phyloP scores from a whole-genome alignment of 2,797 vertebrate species.

The Hydrocynus forskahlii region DNA sequence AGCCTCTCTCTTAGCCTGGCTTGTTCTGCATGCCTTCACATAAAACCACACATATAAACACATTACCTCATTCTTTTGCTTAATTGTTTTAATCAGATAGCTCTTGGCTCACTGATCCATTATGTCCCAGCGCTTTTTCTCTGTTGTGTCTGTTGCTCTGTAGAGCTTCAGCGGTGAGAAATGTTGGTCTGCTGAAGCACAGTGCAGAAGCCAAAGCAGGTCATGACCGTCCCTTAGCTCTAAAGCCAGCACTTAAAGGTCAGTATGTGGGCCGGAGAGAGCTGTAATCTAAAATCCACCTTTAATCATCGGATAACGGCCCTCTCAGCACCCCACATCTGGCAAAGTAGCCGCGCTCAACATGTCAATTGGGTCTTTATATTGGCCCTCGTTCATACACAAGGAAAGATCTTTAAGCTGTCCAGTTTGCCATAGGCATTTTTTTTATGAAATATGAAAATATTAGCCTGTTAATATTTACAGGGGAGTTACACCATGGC shows the following conservation, averaged over 20 bases:
- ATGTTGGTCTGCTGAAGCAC: background rate
- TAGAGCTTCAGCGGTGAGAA: background rate
- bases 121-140: background rate
- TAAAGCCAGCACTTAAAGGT: background rate
- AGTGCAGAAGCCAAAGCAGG: slow-evolving; percentile 31
- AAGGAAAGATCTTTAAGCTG: background rate
- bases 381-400: background rate
- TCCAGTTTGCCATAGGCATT: background rate
- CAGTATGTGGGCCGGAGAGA: background rate
- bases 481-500: slow-evolving; percentile 51
- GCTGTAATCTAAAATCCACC: background rate
- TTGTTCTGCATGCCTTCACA: background rate
- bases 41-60: too few relatives aligned
- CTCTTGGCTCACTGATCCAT: background rate
- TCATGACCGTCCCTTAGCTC: slow-evolving; percentile 3
- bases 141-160: background rate
- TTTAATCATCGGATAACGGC: background rate
- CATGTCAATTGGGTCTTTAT: background rate
- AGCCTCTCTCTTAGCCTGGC: background rate
- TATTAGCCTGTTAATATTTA: slow-evolving; percentile 57
- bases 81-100: slow-evolving; percentile 18
- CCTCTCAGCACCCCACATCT: background rate
- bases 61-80: slow-evolving; percentile 32
- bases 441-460: slow-evolving; percentile 37
- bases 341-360: background rate